These are phyloP conservation scores for Rana temporaria DNA, from an alignment of 2,113 vertebrate genomes.

Conservation along the genomic window DNA sequence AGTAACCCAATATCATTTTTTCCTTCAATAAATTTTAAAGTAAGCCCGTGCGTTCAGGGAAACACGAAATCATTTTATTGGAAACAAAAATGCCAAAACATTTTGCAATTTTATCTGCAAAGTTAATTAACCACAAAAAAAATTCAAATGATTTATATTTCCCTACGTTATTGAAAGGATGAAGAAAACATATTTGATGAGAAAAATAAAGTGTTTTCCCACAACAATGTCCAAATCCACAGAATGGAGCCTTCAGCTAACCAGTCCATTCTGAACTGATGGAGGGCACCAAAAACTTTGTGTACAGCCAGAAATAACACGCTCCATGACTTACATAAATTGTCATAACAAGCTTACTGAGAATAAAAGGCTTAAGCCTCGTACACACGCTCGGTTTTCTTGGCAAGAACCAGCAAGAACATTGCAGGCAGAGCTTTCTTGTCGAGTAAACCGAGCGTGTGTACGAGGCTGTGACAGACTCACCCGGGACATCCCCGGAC, in stretches of 20 bases:
- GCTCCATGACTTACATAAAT: neutral
- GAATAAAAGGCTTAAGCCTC: too few species aligned
- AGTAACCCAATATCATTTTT: too few species aligned
- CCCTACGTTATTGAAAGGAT: neutral
- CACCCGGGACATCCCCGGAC: too few species aligned
- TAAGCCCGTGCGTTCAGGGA: neutral
- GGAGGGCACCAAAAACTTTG: neutral
- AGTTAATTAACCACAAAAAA: neutral
- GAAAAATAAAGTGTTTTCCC: neutral
- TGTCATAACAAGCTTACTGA: neutral
- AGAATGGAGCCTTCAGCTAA: neutral
- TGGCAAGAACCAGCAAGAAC: too few species aligned
- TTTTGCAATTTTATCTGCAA: conserved; percentile 7
- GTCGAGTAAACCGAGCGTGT: too few species aligned
- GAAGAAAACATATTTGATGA: neutral
- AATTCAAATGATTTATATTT: neutral
- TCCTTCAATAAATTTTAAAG: too few species aligned
- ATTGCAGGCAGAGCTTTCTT: too few species aligned
- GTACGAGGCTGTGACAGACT: too few species aligned
- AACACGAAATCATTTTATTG: neutral
- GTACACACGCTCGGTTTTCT: too few species aligned
- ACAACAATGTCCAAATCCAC: neutral
- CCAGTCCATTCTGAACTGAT: neutral
- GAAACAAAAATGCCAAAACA: neutral
- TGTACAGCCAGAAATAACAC: conserved; percentile 14